Conservation (phyloP, 2,888 invertebrate species). For the Torymus auratus region DNA sequence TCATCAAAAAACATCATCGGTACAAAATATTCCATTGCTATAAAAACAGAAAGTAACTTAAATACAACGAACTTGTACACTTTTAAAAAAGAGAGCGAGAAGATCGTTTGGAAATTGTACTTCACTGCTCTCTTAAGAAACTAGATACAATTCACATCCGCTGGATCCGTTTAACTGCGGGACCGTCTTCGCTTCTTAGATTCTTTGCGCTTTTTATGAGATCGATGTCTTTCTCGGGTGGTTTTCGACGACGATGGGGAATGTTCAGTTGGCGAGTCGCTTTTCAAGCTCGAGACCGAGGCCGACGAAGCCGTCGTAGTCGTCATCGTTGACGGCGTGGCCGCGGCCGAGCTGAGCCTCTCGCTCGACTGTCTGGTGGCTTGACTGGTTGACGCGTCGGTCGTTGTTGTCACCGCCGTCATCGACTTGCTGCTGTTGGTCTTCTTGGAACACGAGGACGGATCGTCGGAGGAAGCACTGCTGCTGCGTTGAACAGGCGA, state of each 20-base stretch:
- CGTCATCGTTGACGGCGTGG: neutral
- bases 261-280: slow-evolving; percentile 49
- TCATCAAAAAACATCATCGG: no score
- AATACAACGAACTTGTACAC: slow-evolving; percentile 3
- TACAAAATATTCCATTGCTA: neutral
- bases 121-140: slow-evolving; percentile 38
- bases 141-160: slow-evolving; percentile 29
- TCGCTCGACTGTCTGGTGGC: slow-evolving; percentile 23
- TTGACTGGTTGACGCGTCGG: no score
- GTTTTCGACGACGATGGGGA: slow-evolving; percentile 34
- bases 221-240: slow-evolving; percentile 62
- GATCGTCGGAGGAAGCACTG: slow-evolving; percentile 15
- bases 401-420: neutral
- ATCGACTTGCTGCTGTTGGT: neutral
- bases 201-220: slow-evolving; percentile 64
- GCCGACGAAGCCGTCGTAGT: slow-evolving; percentile 32
- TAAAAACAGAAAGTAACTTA: neutral
- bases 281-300: slow-evolving; percentile 44
- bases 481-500: neutral
- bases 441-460: slow-evolving; percentile 4
- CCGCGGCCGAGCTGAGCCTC: neutral
- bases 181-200: slow-evolving; percentile 64
- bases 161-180: slow-evolving; percentile 61
- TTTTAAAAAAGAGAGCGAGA: slow-evolving; percentile 20
- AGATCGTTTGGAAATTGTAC: slow-evolving; percentile 46